Evolutionary conservation across 2,113 vertebrate genomes (phyloP), one percentile per base, ranked within the genome.

Genomic region (Aviceda subcristata): DNA sequence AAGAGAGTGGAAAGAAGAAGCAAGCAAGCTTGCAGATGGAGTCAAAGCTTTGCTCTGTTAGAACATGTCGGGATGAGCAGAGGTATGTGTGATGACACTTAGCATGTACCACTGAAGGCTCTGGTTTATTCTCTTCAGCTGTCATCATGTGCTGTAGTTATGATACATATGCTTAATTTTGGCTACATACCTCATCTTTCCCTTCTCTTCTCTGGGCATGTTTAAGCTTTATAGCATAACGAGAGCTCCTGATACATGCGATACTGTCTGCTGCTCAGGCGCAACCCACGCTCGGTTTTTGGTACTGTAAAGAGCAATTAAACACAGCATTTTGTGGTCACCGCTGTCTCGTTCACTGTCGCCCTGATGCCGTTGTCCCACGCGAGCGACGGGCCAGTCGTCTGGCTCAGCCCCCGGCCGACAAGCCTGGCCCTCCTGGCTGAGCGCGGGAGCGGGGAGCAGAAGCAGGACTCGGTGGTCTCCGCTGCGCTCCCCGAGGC

Each of bases 21-120:
- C 90, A 91, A 76, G 92, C 74, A 55, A 80, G 72, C 74, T 97
- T 92, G 69, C 95, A 90, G 86, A 84, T 85, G 92, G 85, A 93
- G 91, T 90, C 5, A 51, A 68, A 91, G 92, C 86, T 90, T 72
- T 0, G 17, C 86, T 94, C 74, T 96, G 96, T 96, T 94, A 21
- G 95, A 91, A 97, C 97, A 95, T 93, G 95, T 96, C 1, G 9
- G 88, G 94, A 93, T 90, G 94, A 96, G 87, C 92, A 87, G 93
- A 94, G 90, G 94, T 96, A 96, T 97, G 92, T 86, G 69, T 82
- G 92, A 93, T 96, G 95, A 96, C 85, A 94, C 78, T 90, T 68
- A 55, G 76, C 92, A 10, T 88, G 77, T 95, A 94, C 66, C 93
- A 90, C 86, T 79, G 94, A 95, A 86, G 85, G 64, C 56, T 92